A percentile compares a stretch with the other conserved stretches of the same genome.
These are phyloP conservation scores for Zygothrica quintamaculata DNA, from an alignment of 2,888 invertebrate species.

Conservation along the genomic window DNA sequence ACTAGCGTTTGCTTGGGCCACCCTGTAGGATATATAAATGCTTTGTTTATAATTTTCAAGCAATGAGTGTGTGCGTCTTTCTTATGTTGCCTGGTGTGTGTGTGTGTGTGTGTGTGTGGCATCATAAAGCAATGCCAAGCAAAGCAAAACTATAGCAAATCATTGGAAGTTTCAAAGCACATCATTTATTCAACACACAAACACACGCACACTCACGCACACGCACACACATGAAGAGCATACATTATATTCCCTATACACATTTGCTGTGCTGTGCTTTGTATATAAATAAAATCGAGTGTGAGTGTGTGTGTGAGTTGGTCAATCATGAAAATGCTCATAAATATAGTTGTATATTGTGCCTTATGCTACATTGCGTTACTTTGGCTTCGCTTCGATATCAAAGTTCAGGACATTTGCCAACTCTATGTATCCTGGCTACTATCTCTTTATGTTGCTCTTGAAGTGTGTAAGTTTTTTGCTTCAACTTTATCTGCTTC, in stretches of 20 bases:
- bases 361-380: constrained; percentile 7
- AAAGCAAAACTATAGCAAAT: constrained; percentile 65
- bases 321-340: constrained; percentile 75
- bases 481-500: too few species aligned
- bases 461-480: constrained; percentile 58
- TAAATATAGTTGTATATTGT: constrained; percentile 53
- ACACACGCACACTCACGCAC: constrained; percentile 56
- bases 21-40: too few species aligned
- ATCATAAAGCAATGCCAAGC: constrained; percentile 24
- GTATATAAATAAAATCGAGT: not conserved
- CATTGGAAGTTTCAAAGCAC: constrained; percentile 68
- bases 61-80: not conserved
- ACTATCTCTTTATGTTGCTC: constrained; percentile 34
- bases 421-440: constrained; percentile 13
- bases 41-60: not conserved
- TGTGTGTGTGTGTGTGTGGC: constrained; percentile 10
- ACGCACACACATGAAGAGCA: too few species aligned
- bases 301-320: constrained; percentile 48
- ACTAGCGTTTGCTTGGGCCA: too few species aligned
- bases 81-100: too few species aligned
- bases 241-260: constrained; percentile 50
- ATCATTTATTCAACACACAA: constrained; percentile 79
- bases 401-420: constrained; percentile 55
- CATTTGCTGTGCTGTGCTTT: not conserved
- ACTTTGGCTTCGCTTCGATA: constrained; percentile 58